Evolutionary conservation across 92 coral and sea anemone genomes (phyloP).

Genomic region (Zoanthus sansibaricus): DNA sequence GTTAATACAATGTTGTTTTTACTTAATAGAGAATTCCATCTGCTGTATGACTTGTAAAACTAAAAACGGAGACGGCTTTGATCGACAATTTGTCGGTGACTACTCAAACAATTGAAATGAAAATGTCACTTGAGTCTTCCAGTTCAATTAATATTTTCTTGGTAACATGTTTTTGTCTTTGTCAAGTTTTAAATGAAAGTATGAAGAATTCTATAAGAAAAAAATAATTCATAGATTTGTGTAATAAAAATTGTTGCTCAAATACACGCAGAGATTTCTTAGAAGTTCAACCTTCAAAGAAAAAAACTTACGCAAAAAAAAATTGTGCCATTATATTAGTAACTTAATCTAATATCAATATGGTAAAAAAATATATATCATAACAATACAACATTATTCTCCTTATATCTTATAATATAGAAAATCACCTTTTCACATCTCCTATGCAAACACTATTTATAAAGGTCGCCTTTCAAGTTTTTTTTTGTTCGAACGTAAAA

Average conservation of each 20-base stretch:
- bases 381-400: background rate
- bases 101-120: background rate
- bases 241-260: background rate
- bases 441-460: background rate
- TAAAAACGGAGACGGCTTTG: background rate
- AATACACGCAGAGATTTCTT: too few relatives aligned
- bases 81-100: background rate
- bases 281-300: too few relatives aligned
- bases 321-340: background rate
- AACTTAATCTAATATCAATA: background rate
- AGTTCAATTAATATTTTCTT: constrained; percentile 7
- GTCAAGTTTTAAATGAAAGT: background rate
- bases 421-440: background rate
- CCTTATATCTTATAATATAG: background rate
- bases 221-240: background rate
- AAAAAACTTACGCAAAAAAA: too few relatives aligned
- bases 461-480: background rate
- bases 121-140: background rate
- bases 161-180: background rate
- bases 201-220: background rate
- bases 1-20: background rate
- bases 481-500: background rate
- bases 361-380: background rate
- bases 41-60: background rate
- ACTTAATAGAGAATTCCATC: background rate